Base-by-base conservation (phyloP, 1,140 invertebrate species). In the Drosophila funebris region DNA sequence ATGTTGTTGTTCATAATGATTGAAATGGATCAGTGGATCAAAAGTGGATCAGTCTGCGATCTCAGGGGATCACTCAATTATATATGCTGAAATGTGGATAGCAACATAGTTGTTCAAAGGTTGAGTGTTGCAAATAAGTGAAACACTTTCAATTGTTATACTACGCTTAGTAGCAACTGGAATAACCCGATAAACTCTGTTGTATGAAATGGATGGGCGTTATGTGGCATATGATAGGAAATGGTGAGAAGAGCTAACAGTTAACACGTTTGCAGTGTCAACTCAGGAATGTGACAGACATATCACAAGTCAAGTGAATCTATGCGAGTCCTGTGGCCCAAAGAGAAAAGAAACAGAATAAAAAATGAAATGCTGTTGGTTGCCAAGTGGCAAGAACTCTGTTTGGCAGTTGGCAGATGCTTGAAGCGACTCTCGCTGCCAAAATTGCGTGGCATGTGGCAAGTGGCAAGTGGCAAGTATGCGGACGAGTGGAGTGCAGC, bases 391-490 rank as follows among this genome's bases (percentile, higher is more conserved):
- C 48, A 52, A 9, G 6, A 14, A 16, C 14, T 31, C 4, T 50
- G 46, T 50, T 20, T 11, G 29, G n/a, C 16, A 29, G 27, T 68
- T 62, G 43, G 58, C 57, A 62, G 13, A 37, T 14, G 29, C 36
- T 69, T 41, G 20, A 18, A 61, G 22, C 54, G 46, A 43, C 56
- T 43, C 57, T 53, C 20, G 50, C 39, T 62, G 67, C 57, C 58
- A 62, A 56, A 53, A 53, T 16, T 48, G 68, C 60, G 41, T 39
- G 11, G 57, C 31, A 52, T 53, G 70, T 61, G 78, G 69, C 72
- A 57, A 4, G 44, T 61, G 78, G 69, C 72, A 57, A 4, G 44
- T 27, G 22, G 22, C 20, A 50, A 50, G 39, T 31, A 36, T 36
- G 33, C 33, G 33, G n/a, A 36, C n/a, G 33, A 36, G 33, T 36